Conservation (phyloP, 2,113 vertebrate species). For the Anoplopoma fimbria region DNA sequence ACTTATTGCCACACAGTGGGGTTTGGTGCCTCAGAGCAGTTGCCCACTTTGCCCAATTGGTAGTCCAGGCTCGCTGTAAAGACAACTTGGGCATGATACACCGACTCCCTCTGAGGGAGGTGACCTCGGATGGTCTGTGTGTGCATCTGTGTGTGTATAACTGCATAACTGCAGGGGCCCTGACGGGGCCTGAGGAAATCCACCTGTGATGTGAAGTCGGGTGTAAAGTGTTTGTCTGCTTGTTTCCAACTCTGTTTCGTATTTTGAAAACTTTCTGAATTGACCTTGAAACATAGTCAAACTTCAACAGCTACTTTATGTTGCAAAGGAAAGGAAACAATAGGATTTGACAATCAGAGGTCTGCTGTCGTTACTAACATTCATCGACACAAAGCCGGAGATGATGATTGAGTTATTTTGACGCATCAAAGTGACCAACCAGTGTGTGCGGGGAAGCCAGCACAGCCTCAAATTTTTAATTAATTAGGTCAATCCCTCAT, state of each 20-base stretch:
- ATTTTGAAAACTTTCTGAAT: slow-evolving; percentile 38
- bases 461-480: slow-evolving; percentile 9
- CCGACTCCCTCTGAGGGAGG: slow-evolving; percentile 3
- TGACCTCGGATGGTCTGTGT: slow-evolving; percentile 26
- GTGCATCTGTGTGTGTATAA: background rate
- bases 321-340: background rate
- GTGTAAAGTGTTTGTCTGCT: slow-evolving; percentile 37
- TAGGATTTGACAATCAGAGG: slow-evolving; percentile 7
- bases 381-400: background rate
- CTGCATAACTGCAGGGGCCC: slow-evolving; percentile 30
- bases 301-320: slow-evolving; percentile 12
- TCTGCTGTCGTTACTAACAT: slow-evolving; percentile 8
- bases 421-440: slow-evolving; percentile 14
- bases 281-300: slow-evolving; percentile 47
- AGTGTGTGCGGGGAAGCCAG: background rate
- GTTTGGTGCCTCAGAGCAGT: background rate
- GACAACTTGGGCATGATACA: slow-evolving; percentile 13
- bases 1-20: background rate
- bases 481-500: background rate
- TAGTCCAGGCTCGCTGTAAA: background rate
- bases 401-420: slow-evolving; percentile 26
- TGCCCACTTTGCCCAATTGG: background rate
- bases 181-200: slow-evolving; percentile 46
- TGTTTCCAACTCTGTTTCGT: slow-evolving; percentile 24
- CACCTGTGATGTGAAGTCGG: slow-evolving; percentile 49